Evolutionary conservation across 2,888 invertebrate species (phyloP).

Genomic region (Harpalus rubripes): DNA sequence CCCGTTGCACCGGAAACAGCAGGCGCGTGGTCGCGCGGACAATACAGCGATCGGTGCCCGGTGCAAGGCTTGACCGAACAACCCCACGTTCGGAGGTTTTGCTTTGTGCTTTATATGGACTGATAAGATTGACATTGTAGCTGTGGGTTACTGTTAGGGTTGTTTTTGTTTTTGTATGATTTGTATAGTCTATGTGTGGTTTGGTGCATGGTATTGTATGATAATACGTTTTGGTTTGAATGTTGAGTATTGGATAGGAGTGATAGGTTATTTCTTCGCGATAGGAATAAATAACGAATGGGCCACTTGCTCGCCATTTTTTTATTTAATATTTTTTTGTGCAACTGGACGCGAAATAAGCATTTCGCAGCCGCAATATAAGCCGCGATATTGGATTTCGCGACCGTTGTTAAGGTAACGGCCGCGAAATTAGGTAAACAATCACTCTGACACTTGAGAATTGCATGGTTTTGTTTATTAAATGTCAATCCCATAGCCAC

Average conservation of each 20-base stretch:
- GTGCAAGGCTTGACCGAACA: neutral
- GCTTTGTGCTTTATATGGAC: neutral
- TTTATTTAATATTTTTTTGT: too few species aligned
- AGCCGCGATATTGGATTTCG: too few species aligned
- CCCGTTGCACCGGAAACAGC: neutral
- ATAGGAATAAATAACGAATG: too few species aligned
- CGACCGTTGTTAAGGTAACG: too few species aligned
- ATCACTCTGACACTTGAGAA: too few species aligned
- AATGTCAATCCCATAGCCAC: too few species aligned
- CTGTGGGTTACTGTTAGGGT: neutral
- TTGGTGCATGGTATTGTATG: neutral
- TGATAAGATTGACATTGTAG: neutral
- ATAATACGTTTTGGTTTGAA: neutral
- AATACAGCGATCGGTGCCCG: constrained; percentile 8
- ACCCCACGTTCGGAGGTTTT: neutral
- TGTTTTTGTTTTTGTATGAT: neutral
- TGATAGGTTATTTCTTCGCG: too few species aligned
- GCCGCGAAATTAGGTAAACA: too few species aligned
- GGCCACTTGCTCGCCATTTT: too few species aligned
- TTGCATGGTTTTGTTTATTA: too few species aligned
- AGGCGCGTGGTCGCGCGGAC: constrained; percentile 1
- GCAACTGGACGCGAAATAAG: too few species aligned
- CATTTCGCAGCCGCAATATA: too few species aligned
- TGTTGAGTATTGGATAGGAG: neutral
- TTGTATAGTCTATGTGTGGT: neutral